Percentiles rank a stretch among this genome's conserved stretches.
Conservation (phyloP, 2,888 invertebrate genomes). For the Pseudeuparius sepicola region DNA sequence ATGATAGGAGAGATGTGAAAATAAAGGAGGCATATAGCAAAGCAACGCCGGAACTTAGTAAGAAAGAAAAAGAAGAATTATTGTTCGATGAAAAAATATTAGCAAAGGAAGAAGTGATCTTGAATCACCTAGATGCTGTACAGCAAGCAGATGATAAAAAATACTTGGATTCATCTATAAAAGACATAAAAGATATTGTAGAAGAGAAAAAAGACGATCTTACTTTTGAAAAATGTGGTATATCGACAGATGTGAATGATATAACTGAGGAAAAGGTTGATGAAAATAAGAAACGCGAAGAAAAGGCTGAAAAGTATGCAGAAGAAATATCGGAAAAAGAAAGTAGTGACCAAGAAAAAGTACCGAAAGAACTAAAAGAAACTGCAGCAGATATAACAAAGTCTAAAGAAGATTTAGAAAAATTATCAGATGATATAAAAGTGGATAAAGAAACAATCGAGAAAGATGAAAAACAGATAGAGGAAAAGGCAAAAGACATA, state of each 20-base stretch:
- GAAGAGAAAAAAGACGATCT: background rate
- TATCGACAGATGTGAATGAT: background rate
- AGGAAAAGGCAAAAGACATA: background rate
- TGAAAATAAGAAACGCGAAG: constrained; percentile 3
- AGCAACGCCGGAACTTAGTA: no score
- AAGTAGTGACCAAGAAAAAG: constrained; percentile 2
- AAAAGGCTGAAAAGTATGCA: background rate
- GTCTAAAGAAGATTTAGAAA: constrained; percentile 4
- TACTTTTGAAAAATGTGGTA: background rate
- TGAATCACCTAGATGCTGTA: no score
- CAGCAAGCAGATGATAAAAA: no score
- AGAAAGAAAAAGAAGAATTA: no score
- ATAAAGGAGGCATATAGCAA: constrained; percentile 3
- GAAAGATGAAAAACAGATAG: constrained; percentile 8
- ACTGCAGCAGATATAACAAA: background rate
- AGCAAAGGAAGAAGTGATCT: no score
- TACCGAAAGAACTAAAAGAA: constrained; percentile 6
- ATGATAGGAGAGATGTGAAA: constrained; percentile 6
- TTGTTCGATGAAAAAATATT: no score
- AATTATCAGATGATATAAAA: constrained; percentile 9
- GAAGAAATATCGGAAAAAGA: constrained; percentile 4
- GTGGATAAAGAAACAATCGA: constrained; percentile 3
- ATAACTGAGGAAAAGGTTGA: background rate
- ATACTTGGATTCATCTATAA: constrained; percentile 17
- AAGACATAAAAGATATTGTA: constrained; percentile 12